Evolutionary conservation across 2,888 invertebrate species (phyloP).

Genomic region (Agrotis puta): DNA sequence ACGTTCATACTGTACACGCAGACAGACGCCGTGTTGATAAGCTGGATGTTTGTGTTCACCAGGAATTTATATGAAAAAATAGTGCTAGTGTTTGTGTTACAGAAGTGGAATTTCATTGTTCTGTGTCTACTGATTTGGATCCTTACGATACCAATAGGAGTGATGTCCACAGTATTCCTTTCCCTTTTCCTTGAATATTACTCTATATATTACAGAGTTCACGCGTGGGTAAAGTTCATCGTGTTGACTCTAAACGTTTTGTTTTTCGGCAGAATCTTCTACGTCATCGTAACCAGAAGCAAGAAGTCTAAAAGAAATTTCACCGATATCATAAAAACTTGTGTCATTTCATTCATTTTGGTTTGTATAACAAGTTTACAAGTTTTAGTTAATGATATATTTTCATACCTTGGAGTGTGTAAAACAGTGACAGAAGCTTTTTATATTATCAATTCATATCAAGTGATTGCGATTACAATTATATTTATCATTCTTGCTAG

Average conservation of each 20-base stretch:
- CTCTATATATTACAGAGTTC: constrained; percentile 64
- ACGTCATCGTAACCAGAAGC: constrained; percentile 66
- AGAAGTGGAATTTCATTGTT: constrained; percentile 66
- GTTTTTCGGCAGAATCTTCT: constrained; percentile 76
- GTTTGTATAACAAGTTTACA: constrained; percentile 76
- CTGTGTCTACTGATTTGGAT: constrained; percentile 72
- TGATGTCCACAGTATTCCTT: constrained; percentile 63
- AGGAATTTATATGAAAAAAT: constrained; percentile 82
- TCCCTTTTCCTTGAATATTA: background rate
- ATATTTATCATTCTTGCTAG: constrained; percentile 64
- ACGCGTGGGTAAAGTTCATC: constrained; percentile 74
- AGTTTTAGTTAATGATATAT: constrained; percentile 75
- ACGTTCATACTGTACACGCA: constrained; percentile 71
- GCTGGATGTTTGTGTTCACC: constrained; percentile 82
- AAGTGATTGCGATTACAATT: constrained; percentile 61
- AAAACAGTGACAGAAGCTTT: constrained; percentile 22
- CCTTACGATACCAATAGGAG: constrained; percentile 70
- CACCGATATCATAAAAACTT: constrained; percentile 57
- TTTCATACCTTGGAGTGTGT: constrained; percentile 45
- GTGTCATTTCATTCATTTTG: constrained; percentile 71
- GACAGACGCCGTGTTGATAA: constrained; percentile 75
- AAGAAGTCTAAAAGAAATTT: constrained; percentile 36
- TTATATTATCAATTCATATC: constrained; percentile 66
- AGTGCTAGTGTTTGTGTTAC: constrained; percentile 73
- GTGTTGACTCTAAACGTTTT: constrained; percentile 73